Evolutionary conservation across 1,140 invertebrate species (phyloP), one percentile per base, ranked within the genome.

Genomic region (Marisa cornuarietis): DNA sequence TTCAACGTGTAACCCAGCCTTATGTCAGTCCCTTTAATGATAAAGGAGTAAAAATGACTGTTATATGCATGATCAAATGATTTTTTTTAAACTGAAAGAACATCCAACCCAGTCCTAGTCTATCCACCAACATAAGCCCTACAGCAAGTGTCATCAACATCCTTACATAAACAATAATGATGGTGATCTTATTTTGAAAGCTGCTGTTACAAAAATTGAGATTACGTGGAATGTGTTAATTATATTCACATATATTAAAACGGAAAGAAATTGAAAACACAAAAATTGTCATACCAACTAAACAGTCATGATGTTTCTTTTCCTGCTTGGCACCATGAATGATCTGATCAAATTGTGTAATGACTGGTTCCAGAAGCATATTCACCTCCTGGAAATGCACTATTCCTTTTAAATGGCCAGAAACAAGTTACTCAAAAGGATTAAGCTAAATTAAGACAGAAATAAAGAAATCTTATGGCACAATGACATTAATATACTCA

Each of bases 381-480:
- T n/a, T 18, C 52, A 74, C 72, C 72, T 74, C 72, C 72, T 74
- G 72, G 54, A 74, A 49, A 49, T 31, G 52, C 31, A 72, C 13
- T 51, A 16, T 16, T 22, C n/a, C 7, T 63, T 63, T 63, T 4
- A 63, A 63, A 63, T 5, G n/a, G 62, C 62, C n/a, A 18, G 3
- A 63, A 2, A n/a, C 1, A 63, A 18, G n/a, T n/a, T 63, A 7
- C 62, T 63, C 62, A 68, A 31, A 68, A 31, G 3, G 65, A 68
- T n/a, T 16, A 31, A 68, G 13, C n/a, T 18, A 63, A n/a, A n/a
- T 63, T 18, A 18, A n/a, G 62, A 63, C 18, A n/a, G n/a, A 18
- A 63, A 63, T 20, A 63, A 4, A 63, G 7, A 63, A 7, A 63
- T 18, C n/a, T n/a, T n/a, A 63, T 1, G 18, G 62, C 18, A 20